Evolutionary conservation across 2,113 vertebrate species (phyloP).

Genomic region (Scortum barcoo): DNA sequence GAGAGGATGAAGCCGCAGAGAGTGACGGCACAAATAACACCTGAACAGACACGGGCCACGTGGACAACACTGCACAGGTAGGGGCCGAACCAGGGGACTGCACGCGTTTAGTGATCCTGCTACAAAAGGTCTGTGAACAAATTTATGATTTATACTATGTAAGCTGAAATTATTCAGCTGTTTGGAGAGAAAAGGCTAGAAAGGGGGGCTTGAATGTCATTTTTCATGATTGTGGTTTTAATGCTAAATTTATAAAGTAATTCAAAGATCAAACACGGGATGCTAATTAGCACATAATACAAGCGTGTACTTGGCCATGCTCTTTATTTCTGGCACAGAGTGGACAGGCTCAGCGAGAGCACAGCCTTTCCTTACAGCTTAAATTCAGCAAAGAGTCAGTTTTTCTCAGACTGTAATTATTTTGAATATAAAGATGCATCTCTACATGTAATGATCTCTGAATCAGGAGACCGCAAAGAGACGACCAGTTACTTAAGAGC

Average conservation of each 20-base stretch:
- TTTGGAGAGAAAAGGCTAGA: background rate
- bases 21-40: background rate
- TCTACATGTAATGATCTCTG: background rate
- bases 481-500: background rate
- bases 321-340: background rate
- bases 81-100: background rate
- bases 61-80: background rate
- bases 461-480: background rate
- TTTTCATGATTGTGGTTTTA: background rate
- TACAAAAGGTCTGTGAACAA: conserved; percentile 1
- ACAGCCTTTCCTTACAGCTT: background rate
- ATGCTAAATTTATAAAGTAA: background rate
- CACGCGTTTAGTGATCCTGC: background rate
- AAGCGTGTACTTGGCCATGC: background rate
- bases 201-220: background rate
- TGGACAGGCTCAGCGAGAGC: background rate
- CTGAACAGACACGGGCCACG: background rate
- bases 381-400: background rate
- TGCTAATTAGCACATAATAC: background rate
- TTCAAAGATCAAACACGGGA: background rate
- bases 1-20: background rate
- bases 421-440: background rate
- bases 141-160: background rate
- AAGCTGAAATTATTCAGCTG: background rate
- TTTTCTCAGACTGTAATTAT: background rate